Evolutionary conservation across 1,140 invertebrate genomes (phyloP).

Genomic region (Bombyx mandarina): DNA sequence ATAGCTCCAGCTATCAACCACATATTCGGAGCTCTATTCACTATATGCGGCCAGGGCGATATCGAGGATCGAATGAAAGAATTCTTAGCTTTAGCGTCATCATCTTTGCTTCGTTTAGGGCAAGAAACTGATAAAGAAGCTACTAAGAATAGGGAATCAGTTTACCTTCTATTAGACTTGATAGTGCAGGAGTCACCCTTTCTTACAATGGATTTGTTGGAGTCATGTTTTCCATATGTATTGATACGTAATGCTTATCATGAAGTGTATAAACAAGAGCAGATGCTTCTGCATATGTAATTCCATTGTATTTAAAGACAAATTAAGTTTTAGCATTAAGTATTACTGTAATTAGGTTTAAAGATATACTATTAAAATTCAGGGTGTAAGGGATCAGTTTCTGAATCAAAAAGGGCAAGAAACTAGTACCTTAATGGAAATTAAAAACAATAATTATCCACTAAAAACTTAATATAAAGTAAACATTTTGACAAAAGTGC

Average conservation of each 20-base stretch:
- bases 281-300: constrained; percentile 74
- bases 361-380: neutral
- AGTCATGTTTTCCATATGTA: constrained; percentile 98
- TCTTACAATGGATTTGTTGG: constrained; percentile 96
- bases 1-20: constrained; percentile 97
- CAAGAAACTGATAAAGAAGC: constrained; percentile 97
- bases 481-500: too few species aligned
- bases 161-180: constrained; percentile 95
- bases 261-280: constrained; percentile 92
- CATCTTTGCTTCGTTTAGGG: constrained; percentile 92
- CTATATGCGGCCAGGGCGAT: constrained; percentile 94
- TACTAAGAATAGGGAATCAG: constrained; percentile 94
- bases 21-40: constrained; percentile 96
- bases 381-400: too few species aligned
- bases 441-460: too few species aligned
- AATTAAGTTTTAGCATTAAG: neutral
- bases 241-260: constrained; percentile 97
- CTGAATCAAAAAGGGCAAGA: too few species aligned
- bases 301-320: constrained; percentile 18
- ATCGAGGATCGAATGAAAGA: constrained; percentile 98
- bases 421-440: too few species aligned
- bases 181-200: constrained; percentile 98
- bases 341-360: neutral
- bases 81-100: constrained; percentile 96
- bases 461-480: too few species aligned